Evolutionary conservation across 2,113 vertebrate species (phyloP).

Genomic region (Oceanites oceanicus): DNA sequence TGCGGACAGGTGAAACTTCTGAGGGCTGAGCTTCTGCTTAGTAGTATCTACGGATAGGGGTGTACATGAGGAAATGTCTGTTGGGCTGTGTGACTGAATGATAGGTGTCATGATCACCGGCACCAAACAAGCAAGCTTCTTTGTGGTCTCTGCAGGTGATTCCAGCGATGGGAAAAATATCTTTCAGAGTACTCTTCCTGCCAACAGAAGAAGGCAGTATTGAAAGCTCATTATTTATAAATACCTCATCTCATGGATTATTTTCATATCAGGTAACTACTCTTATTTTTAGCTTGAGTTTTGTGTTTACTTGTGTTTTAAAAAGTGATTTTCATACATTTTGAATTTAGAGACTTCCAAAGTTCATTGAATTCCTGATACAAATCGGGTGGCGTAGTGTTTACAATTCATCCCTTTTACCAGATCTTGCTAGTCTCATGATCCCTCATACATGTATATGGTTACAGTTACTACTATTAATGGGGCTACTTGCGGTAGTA

Average conservation of each 20-base stretch:
- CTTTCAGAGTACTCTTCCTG: conserved; percentile 95
- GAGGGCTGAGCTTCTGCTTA: background rate
- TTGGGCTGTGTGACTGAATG: rapidly evolving
- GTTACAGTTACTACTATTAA: background rate
- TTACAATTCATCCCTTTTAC: background rate
- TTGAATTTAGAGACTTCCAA: background rate
- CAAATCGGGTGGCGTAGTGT: background rate
- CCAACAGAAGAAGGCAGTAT: conserved; percentile 91
- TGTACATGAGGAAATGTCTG: background rate
- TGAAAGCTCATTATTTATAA: conserved; percentile 99
- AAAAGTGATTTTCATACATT: background rate
- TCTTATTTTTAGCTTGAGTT: background rate
- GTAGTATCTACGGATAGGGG: background rate
- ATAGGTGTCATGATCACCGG: background rate
- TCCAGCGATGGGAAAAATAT: conserved; percentile 89
- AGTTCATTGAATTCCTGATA: background rate
- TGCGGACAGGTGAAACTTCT: background rate
- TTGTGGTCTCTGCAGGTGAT: conserved; percentile 83
- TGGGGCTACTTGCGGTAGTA: background rate
- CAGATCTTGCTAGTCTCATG: background rate
- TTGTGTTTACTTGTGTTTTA: background rate
- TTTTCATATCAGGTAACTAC: conserved; percentile 87
- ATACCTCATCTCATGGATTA: conserved; percentile 92
- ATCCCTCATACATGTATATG: background rate
- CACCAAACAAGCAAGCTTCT: background rate